phyloP scores from a whole-genome alignment of 2,113 vertebrate genomes.

The Scomber japonicus region DNA sequence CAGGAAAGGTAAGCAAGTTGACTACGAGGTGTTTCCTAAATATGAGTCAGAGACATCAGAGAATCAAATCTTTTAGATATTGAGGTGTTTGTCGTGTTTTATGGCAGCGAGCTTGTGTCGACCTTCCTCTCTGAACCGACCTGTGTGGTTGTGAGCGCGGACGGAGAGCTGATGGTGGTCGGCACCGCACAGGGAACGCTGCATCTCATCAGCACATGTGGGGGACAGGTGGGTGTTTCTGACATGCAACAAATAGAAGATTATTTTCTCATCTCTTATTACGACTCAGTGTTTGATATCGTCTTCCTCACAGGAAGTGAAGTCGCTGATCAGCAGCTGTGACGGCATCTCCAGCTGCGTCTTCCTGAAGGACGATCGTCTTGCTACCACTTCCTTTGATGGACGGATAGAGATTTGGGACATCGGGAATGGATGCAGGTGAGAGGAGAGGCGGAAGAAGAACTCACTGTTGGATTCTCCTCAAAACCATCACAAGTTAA shows the following conservation, averaged over 20 bases:
- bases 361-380: slow-evolving; percentile 81
- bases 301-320: slow-evolving; percentile 83
- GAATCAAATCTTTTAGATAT: not conserved
- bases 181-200: slow-evolving; percentile 86
- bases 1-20: slow-evolving; percentile 62
- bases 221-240: slow-evolving; percentile 84
- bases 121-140: slow-evolving; percentile 81
- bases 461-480: not conserved
- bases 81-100: not conserved
- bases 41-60: too few relatives aligned
- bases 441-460: not conserved
- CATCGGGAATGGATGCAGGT: slow-evolving; percentile 86
- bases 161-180: slow-evolving; percentile 81
- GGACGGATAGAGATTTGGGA: slow-evolving; percentile 91
- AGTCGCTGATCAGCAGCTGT: slow-evolving; percentile 86
- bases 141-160: slow-evolving; percentile 82
- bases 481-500: not conserved
- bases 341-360: slow-evolving; percentile 88
- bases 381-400: slow-evolving; percentile 87
- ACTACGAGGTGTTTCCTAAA: not conserved
- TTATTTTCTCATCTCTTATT: too few relatives aligned
- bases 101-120: slow-evolving; percentile 77
- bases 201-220: slow-evolving; percentile 85
- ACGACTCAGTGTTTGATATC: not conserved
- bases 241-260: too few relatives aligned